Percentiles rank a stretch among this genome's conserved stretches.
phyloP scores from a whole-genome alignment of 2,888 invertebrate species.

The Chaetogeoica ovagalla region DNA sequence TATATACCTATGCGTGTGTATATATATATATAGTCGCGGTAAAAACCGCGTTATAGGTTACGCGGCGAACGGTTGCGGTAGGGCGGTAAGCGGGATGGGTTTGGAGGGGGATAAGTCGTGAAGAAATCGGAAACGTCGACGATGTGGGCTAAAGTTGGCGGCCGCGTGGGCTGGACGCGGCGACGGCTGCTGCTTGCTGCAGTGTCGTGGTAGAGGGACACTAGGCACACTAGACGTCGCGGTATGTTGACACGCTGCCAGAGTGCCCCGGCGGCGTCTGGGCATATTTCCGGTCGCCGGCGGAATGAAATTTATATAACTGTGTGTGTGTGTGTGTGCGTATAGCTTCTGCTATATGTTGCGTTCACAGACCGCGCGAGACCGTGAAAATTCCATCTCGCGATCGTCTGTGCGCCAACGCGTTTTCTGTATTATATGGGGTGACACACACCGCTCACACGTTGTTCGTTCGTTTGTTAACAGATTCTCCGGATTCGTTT shows the following conservation, averaged over 20 bases:
- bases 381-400: conserved; percentile 26
- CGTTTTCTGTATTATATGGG: too few species aligned
- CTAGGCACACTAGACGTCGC: conserved; percentile 50
- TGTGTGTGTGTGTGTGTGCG: too few species aligned
- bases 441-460: too few species aligned
- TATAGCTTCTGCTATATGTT: too few species aligned
- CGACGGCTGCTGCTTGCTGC: background rate
- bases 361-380: background rate
- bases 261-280: conserved; percentile 53
- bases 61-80: conserved; percentile 30
- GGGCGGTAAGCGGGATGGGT: background rate
- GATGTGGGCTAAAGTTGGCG: conserved; percentile 53
- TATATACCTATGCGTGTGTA: too few species aligned
- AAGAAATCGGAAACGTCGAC: conserved; percentile 29
- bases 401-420: too few species aligned
- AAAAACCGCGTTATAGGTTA: conserved; percentile 10
- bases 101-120: conserved; percentile 1
- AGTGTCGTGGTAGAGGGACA: conserved; percentile 9
- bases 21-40: too few species aligned
- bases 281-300: conserved; percentile 48
- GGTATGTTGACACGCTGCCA: conserved; percentile 53
- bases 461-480: too few species aligned
- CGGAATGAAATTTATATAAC: background rate
- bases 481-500: too few species aligned
- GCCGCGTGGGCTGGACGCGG: conserved; percentile 50